phyloP scores from a whole-genome alignment of 2,797 vertebrate species.

The Neomorphus geoffroyi region DNA sequence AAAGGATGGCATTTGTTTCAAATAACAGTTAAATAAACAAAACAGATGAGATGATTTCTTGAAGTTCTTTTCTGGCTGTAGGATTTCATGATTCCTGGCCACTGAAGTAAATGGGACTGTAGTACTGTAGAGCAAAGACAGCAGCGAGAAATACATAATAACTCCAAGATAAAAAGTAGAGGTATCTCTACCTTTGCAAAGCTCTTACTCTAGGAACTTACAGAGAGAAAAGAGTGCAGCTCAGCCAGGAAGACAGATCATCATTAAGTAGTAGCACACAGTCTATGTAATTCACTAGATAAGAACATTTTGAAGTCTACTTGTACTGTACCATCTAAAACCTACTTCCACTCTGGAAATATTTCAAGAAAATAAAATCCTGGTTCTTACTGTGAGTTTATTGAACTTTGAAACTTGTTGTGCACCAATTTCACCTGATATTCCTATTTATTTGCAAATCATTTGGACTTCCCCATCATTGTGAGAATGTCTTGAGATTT shows the following conservation, averaged over 20 bases:
- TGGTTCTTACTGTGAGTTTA: not conserved
- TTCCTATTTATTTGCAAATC: not conserved
- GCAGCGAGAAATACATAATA: not conserved
- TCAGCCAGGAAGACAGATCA: not conserved
- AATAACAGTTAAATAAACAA: constrained; percentile 27
- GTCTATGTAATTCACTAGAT: not conserved
- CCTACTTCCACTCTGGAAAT: not conserved
- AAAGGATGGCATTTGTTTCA: not conserved
- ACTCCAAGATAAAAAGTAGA: not conserved
- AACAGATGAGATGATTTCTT: not conserved
- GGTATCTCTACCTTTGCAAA: not conserved
- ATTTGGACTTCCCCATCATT: not conserved
- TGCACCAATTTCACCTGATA: not conserved
- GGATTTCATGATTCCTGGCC: not conserved
- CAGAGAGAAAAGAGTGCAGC: not conserved
- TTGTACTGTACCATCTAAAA: not conserved
- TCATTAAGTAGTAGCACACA: not conserved
- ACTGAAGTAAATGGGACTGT: not conserved
- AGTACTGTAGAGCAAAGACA: not conserved
- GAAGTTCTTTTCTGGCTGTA: not conserved
- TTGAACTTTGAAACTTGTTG: not conserved
- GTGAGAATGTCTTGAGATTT: not conserved
- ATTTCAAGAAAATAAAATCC: not conserved
- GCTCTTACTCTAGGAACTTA: not conserved
- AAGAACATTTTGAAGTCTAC: not conserved